A percentile compares a stretch with the other conserved stretches of the same genome.
These are phyloP conservation scores for Cyprinodon brontotheroides DNA, from an alignment of 2,113 vertebrate species.

Conservation along the genomic window DNA sequence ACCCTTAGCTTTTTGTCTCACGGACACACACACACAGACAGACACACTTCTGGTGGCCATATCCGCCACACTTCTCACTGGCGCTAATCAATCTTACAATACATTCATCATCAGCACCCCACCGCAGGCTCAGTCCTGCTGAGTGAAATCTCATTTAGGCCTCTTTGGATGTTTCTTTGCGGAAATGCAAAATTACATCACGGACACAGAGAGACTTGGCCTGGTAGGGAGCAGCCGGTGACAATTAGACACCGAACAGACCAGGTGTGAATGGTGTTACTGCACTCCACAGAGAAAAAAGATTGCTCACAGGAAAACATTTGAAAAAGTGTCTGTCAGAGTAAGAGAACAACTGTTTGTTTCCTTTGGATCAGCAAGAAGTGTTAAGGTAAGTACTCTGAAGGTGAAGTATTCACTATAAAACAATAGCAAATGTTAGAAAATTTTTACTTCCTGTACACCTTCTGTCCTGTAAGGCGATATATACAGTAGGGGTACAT, in stretches of 20 bases:
- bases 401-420: too few relatives aligned
- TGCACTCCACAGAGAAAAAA: slow-evolving; percentile 22
- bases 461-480: too few relatives aligned
- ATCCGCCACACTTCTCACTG: slow-evolving; percentile 74
- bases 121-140: slow-evolving; percentile 70
- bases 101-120: slow-evolving; percentile 83
- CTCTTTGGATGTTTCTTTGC: slow-evolving; percentile 71
- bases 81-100: slow-evolving; percentile 89
- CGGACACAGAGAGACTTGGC: slow-evolving; percentile 63
- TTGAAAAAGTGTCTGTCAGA: not conserved
- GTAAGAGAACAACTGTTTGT: not conserved
- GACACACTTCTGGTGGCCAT: slow-evolving; percentile 63
- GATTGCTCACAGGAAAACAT: not conserved
- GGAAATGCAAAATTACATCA: slow-evolving; percentile 75
- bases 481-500: too few relatives aligned
- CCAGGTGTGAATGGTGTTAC: slow-evolving; percentile 62
- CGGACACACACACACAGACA: slow-evolving; percentile 17
- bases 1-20: slow-evolving; percentile 15
- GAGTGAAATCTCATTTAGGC: slow-evolving; percentile 79
- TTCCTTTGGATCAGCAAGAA: not conserved
- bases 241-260: slow-evolving; percentile 75
- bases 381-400: not conserved
- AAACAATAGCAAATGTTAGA: not conserved
- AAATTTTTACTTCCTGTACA: not conserved
- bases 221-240: slow-evolving; percentile 63